A percentile compares a stretch with the other conserved stretches of the same genome.
Evolutionary conservation across 30 jellyfish, hydroid and myxozoan species (phyloP).

Genomic region (Morbakka virulenta): DNA sequence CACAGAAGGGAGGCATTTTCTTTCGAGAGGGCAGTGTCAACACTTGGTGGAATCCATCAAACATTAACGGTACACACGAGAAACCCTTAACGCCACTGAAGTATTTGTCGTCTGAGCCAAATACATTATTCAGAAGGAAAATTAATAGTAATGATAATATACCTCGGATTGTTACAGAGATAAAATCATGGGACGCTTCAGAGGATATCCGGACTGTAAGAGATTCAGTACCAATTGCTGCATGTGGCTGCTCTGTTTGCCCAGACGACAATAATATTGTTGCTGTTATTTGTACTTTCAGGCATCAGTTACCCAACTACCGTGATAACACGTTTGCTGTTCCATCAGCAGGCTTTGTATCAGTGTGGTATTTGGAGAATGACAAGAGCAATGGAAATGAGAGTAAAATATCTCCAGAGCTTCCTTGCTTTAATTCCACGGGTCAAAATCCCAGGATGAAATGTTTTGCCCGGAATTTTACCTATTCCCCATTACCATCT

Average conservation of each 20-base stretch:
- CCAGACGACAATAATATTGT: constrained; percentile 42
- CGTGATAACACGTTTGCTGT: neutral
- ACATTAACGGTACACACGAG: too few relatives aligned
- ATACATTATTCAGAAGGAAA: neutral
- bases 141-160: neutral
- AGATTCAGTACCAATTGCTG: constrained; percentile 17
- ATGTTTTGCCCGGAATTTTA: constrained; percentile 37
- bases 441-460: neutral
- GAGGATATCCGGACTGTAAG: constrained; percentile 16
- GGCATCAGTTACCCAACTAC: neutral
- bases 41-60: too few relatives aligned
- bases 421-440: neutral
- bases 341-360: constrained; percentile 60
- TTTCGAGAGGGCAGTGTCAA: too few relatives aligned
- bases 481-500: constrained; percentile 59
- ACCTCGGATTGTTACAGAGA: constrained; percentile 42
- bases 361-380: constrained; percentile 17
- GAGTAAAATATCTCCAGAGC: neutral
- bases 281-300: constrained; percentile 14
- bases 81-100: too few relatives aligned
- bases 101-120: neutral
- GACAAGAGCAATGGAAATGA: neutral
- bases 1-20: too few relatives aligned
- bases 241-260: constrained; percentile 49
- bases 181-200: constrained; percentile 15